Base-by-base conservation (phyloP, 2,888 invertebrate genomes). In the Microctonus aethiopoides region DNA sequence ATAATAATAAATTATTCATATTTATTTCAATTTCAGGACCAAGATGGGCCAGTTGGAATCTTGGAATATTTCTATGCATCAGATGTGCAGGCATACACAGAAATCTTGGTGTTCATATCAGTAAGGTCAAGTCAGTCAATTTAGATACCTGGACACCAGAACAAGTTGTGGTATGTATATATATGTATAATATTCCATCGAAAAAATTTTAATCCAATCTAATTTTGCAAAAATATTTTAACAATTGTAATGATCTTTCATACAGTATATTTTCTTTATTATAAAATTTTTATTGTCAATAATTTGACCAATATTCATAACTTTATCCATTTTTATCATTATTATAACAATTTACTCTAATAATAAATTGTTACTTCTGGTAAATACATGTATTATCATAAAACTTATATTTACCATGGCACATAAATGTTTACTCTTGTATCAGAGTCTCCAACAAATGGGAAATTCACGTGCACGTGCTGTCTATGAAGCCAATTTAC, bases 31-130 rank as follows among this genome's bases (percentile, higher is more conserved):
- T 46, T 67, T 16, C 84, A 98, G 98, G 99, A 86, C 99, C 99
- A 70, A 91, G 99, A 87, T 99, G 99, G 99, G 98, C 99, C 60
- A 97, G 98, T 76, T 99, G 98, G 98, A 99, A 99, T 87, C 89
- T 99, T 76, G 99, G 99, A 52, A 95, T 99, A 80, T 99, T 99
- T 87, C 89, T 99, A 63, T 99, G 99, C 87, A 99, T 99, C 85
- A 92, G 99, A 67, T 99, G 99, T 88, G 99, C 99, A 13, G 99
- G 99, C 24, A 98, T 99, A 83, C 99, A 99, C 88, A 92, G 99
- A 74, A 99, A 99, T 88, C 91, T 99, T 60, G 99, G 99, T 56
- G 98, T 99, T 10, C 99, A 99, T 88, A 98, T 99, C 88, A 99
- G 98, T 74, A 95, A 95, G 88, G 99, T 99, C 68, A 98, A 98